Evolutionary conservation across 1,140 invertebrate genomes (phyloP), one percentile per base, ranked within the genome.

Genomic region (Atta texana): DNA sequence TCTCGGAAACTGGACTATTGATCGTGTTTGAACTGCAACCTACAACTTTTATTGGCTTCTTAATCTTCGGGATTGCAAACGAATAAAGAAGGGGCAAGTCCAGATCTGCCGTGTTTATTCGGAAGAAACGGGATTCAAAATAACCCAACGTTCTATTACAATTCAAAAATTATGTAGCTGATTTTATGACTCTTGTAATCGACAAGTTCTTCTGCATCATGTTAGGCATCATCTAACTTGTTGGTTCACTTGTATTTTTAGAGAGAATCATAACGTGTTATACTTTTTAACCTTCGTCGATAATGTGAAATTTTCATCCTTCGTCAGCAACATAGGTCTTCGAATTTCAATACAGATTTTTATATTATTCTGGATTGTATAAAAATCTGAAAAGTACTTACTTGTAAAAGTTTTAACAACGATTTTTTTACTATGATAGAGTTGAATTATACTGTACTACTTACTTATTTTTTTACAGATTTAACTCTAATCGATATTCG

Each of bases 1-100:
- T 85, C 21, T 78, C 28, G 8, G 24, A 85, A 85, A 44, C 59
- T 84, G 24, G 78, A 24, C 14, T 88, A 85, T 88, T 55, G 88
- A 89, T 88, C 88, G 55, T 28, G 49, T 28, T 64, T 21, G 21
- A 31, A 28, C 44, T 55, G 69, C 24, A 61, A 66, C 28, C 39
- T 34, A 18, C 51, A 34, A 55, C 71, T 88, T 76, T 82, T 76
- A 88, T 87, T 55, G 53, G 57, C 18, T 18, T 28, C 57, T 57
- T 31, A 31, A 14, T 51, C 69, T 59, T 81, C 12, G 49, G 57
- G 10, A 21, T 63, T 55, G 72, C 12, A 34, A 12, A 44, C 44
- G 34, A 72, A 77, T 72, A 63, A 53, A 75, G 57, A 59, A 76
- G 49, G 69, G 71, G 28, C 49, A 64, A 44, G n/a, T 21, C 1